Base-by-base conservation (phyloP, 1,140 invertebrate species). In the Cecropterus lyciades region DNA sequence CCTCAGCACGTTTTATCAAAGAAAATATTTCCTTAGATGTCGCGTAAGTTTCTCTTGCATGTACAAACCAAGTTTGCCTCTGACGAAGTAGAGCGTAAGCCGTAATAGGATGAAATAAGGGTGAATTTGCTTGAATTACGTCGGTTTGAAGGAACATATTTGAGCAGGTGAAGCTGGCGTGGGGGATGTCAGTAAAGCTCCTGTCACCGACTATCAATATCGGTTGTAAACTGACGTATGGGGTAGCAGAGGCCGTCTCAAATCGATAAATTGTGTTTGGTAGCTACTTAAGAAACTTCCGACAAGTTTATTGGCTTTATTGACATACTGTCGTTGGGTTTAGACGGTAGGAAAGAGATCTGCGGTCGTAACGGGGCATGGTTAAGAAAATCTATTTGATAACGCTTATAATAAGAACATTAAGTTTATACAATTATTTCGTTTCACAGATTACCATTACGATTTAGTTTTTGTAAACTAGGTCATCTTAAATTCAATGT, bases 201-300 rank as follows among this genome's bases (percentile, higher is more conserved):
- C 77, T 90, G 87, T 88, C 85, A 85, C 75, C 84, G 82, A 80
- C 87, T 90, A 90, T 90, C 87, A 90, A 88, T 90, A 90, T 85
- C 78, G 74, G 68, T 67, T 81, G 77, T 84, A 87, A 87, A 85
- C 72, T 89, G 85, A 89, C 81, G 77, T 88, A 84, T 85, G 67
- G 87, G 85, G 87, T 88, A 82, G 80, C 79, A 83, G 75, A 87
- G 83, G 80, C 73, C 80, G 76, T 72, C 75, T 84, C 70, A 80
- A 90, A 90, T 90, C 87, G 80, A 90, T 88, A 90, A 84, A 87
- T 80, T 86, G 82, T 84, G 82, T 88, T 87, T 77, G 57, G 69
- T 69, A 75, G 72, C 78, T 84, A 80, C 84, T 87, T 89, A 84
- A 80, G 75, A 82, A 87, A 87, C 80, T 88, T 89, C 63, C 66